Conservation (phyloP, 2,888 invertebrate species). For the Chironomus tentans region DNA sequence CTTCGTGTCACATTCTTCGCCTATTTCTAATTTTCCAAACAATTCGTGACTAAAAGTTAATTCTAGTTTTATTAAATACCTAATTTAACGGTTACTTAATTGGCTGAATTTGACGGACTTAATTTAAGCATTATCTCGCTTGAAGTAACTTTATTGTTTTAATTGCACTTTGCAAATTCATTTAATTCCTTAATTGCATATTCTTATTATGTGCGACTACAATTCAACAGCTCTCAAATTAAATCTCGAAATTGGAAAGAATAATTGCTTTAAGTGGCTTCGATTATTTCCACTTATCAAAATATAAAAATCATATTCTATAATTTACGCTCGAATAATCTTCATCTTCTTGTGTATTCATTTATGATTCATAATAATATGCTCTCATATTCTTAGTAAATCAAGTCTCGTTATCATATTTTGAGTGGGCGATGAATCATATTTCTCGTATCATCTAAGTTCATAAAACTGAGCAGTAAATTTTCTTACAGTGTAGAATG, state of each 20-base stretch:
- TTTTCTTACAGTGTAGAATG: background rate
- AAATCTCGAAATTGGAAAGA: too few relatives aligned
- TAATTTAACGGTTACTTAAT: background rate
- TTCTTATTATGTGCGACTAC: too few relatives aligned
- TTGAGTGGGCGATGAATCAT: background rate
- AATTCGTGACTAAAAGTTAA: background rate
- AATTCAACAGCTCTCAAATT: too few relatives aligned
- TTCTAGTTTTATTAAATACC: background rate
- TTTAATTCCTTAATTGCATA: background rate
- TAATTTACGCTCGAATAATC: too few relatives aligned
- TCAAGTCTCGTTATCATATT: background rate
- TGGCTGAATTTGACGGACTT: background rate
- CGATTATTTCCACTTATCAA: background rate
- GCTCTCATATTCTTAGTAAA: too few relatives aligned
- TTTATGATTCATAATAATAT: too few relatives aligned
- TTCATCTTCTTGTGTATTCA: too few relatives aligned
- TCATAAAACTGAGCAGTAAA: background rate
- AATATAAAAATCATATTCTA: too few relatives aligned
- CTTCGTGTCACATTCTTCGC: background rate
- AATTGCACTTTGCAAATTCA: background rate
- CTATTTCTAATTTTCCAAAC: background rate
- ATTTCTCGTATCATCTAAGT: background rate
- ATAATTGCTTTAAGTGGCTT: background rate
- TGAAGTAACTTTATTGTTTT: too few relatives aligned
- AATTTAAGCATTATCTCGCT: background rate